These are phyloP conservation scores for Leptodactylus fallax DNA, from an alignment of 2,797 vertebrate species.

Conservation along the genomic window DNA sequence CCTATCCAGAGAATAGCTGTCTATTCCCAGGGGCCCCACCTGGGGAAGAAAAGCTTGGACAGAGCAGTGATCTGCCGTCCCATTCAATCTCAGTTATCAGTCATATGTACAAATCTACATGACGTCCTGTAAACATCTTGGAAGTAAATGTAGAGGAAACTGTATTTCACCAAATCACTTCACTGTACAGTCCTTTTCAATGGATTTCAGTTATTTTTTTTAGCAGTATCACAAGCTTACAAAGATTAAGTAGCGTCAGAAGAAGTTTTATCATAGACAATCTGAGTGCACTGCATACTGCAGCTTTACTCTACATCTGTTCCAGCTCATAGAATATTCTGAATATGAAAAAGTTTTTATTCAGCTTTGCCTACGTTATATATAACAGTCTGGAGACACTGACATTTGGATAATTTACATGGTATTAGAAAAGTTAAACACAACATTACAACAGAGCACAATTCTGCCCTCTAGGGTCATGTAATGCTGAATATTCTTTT, in stretches of 20 bases:
- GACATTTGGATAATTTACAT: neutral
- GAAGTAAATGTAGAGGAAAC: no score
- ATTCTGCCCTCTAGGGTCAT: neutral
- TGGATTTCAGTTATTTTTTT: no score
- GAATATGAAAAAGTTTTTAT: neutral
- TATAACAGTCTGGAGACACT: conserved; percentile 1
- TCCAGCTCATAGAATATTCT: neutral
- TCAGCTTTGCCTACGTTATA: neutral
- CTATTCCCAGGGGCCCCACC: no score
- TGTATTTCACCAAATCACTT: no score
- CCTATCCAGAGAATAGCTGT: no score
- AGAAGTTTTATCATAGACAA: neutral
- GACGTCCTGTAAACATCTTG: no score
- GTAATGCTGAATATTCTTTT: neutral
- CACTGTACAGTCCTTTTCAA: no score
- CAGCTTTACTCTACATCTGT: neutral
- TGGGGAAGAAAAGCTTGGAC: no score
- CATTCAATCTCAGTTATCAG: neutral
- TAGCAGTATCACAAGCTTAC: no score
- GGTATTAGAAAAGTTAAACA: neutral
- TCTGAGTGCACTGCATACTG: neutral
- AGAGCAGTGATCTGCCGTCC: neutral
- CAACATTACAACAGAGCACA: neutral
- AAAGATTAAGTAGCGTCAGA: neutral
- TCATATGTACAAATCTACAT: neutral